Percentiles rank a stretch among this genome's conserved stretches.
phyloP scores from a whole-genome alignment of 2,113 vertebrate genomes.

The Mungos mungo region DNA sequence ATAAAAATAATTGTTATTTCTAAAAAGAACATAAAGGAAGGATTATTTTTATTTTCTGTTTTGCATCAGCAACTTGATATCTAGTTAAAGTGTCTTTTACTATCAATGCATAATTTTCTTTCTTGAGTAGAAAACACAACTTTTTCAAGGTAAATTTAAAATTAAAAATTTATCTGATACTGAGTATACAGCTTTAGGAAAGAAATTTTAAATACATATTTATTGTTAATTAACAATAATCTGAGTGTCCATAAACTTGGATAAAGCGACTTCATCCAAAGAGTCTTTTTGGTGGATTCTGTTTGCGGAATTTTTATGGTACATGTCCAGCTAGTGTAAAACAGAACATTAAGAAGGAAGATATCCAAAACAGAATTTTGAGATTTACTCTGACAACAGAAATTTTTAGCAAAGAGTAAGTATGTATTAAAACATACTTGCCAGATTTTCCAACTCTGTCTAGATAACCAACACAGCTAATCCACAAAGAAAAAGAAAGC shows the following conservation, averaged over 20 bases:
- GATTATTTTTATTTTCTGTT: background rate
- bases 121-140: background rate
- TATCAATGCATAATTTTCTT: background rate
- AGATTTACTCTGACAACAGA: background rate
- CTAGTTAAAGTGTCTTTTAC: background rate
- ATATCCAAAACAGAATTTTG: background rate
- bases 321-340: background rate
- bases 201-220: background rate
- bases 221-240: background rate
- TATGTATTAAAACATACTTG: background rate
- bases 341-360: background rate
- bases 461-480: background rate
- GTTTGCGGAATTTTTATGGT: background rate
- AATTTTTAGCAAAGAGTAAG: background rate
- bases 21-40: background rate
- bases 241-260: background rate
- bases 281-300: background rate
- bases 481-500: background rate
- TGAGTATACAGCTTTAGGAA: background rate
- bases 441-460: background rate
- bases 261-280: background rate
- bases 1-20: background rate
- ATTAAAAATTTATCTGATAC: background rate
- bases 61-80: background rate
- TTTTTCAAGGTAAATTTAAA: background rate